These are phyloP conservation scores for Choristoneura fumiferana DNA, from an alignment of 1,140 invertebrate species.

Conservation along the genomic window DNA sequence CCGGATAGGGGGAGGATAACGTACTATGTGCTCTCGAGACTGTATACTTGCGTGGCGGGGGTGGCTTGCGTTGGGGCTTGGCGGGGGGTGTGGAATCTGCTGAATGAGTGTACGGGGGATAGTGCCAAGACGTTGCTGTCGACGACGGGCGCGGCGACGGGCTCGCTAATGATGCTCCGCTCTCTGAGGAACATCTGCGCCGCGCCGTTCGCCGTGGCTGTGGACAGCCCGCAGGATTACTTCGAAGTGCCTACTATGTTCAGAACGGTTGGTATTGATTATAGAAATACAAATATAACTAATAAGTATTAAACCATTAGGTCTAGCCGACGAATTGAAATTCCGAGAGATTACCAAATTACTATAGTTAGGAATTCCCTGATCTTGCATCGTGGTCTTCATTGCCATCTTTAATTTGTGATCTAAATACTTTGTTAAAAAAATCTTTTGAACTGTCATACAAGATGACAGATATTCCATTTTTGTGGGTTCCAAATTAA, in stretches of 20 bases:
- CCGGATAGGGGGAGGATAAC: constrained; percentile 83
- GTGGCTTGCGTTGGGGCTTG: constrained; percentile 91
- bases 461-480: too few relatives aligned
- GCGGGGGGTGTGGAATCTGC: constrained; percentile 88
- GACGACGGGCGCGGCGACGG: constrained; percentile 81
- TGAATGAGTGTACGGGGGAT: constrained; percentile 85
- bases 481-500: too few relatives aligned
- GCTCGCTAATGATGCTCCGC: constrained; percentile 82
- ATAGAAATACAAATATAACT: background rate
- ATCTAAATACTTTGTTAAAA: too few relatives aligned
- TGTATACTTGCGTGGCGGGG: constrained; percentile 87
- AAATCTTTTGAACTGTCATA: too few relatives aligned
- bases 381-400: too few relatives aligned
- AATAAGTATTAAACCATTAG: too few relatives aligned
- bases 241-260: constrained; percentile 92
- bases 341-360: too few relatives aligned
- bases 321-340: too few relatives aligned
- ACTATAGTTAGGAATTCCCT: too few relatives aligned
- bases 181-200: constrained; percentile 89
- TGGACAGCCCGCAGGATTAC: constrained; percentile 86
- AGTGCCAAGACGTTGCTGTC: constrained; percentile 79
- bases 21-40: constrained; percentile 85
- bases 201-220: constrained; percentile 86
- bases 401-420: too few relatives aligned
- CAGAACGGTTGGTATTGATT: constrained; percentile 70